Percentiles rank a stretch among this genome's conserved stretches.
Conservation (phyloP, 2,797 vertebrate species). For the Morus bassanus region DNA sequence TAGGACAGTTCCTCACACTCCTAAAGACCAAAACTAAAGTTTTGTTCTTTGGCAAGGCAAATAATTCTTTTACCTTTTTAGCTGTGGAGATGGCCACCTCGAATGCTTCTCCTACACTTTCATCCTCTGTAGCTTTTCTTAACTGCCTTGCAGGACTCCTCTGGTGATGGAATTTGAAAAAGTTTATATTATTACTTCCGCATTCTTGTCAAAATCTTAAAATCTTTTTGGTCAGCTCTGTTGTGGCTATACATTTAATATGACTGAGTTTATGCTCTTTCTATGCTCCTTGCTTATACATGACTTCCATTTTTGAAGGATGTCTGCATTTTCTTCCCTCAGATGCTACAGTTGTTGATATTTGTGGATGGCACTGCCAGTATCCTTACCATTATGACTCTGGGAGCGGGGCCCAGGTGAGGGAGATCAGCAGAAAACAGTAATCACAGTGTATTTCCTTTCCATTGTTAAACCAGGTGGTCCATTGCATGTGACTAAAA, state of each 20-base stretch:
- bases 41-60: neutral
- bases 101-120: neutral
- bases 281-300: neutral
- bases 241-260: neutral
- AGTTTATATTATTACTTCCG: neutral
- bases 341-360: neutral
- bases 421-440: neutral
- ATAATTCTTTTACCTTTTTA: neutral
- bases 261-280: neutral
- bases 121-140: neutral
- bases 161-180: neutral
- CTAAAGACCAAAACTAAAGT: neutral
- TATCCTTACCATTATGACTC: neutral
- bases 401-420: neutral
- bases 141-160: neutral
- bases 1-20: neutral
- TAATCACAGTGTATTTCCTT: neutral
- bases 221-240: neutral
- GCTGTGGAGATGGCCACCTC: neutral
- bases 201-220: neutral
- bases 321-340: neutral
- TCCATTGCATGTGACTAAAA: neutral
- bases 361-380: neutral
- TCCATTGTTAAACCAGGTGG: neutral
- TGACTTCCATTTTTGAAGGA: neutral